Evolutionary conservation across 1,140 invertebrate species (phyloP), one percentile per base, ranked within the genome.

Genomic region (Brachystomella parvula): DNA sequence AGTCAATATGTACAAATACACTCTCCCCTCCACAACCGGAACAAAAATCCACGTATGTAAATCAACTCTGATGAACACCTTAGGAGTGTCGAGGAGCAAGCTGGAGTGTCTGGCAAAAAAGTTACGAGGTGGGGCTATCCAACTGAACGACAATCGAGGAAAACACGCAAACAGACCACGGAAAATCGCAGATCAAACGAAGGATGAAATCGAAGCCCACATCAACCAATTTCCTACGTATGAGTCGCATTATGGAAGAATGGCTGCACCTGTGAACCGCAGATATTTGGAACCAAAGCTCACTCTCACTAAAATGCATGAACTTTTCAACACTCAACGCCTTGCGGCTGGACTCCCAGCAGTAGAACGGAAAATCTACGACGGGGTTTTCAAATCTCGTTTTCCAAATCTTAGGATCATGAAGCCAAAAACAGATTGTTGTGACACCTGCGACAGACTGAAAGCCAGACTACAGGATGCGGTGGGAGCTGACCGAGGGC

Each of bases 371-470:
- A n/a, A n/a, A n/a, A n/a, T n/a, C n/a, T n/a, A n/a, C n/a, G n/a
- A n/a, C n/a, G n/a, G n/a, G n/a, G n/a, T n/a, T n/a, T n/a, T n/a
- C n/a, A n/a, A n/a, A n/a, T n/a, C n/a, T n/a, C n/a, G n/a, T n/a
- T n/a, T n/a, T n/a, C n/a, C n/a, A n/a, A n/a, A n/a, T n/a, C n/a
- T n/a, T n/a, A n/a, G n/a, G n/a, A n/a, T n/a, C n/a, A n/a, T n/a
- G n/a, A 21, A 17, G 2, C 59, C 59, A 17, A 61, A 61, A 61
- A 19, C 3, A 29, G 59, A 61, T 29, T 35, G 31, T 15, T 61
- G 59, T 39, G 32, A 61, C n/a, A 2, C n/a, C 2, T 61, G 59
- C 24, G 59, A 61, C 59, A 61, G 24, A 24, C 26, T 35, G 2
- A 61, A 29, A 21, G 15, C 26, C 19, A 3, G 15, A 33, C n/a